Conservation (phyloP, 2,113 vertebrate genomes). For the Probosciger aterrimus region DNA sequence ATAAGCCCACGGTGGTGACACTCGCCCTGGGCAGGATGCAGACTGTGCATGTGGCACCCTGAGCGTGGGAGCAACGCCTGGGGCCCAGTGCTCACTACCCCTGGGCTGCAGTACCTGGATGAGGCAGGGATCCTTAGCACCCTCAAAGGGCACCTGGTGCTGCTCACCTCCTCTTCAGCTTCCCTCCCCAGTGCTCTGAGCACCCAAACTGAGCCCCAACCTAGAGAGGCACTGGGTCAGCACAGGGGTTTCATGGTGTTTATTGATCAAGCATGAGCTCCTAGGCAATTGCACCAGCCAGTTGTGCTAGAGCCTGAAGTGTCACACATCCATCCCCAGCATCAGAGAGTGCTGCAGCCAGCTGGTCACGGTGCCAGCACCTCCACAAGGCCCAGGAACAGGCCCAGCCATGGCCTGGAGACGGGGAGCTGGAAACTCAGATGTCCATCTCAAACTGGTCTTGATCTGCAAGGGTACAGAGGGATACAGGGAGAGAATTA, state of each 20-base stretch:
- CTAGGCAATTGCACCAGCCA: constrained; percentile 58
- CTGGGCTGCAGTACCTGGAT: background rate
- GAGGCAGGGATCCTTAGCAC: background rate
- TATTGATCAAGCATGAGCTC: constrained; percentile 67
- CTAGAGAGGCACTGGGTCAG: background rate
- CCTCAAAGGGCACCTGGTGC: background rate
- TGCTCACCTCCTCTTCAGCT: background rate
- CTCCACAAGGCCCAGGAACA: constrained; percentile 58
- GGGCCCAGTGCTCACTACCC: background rate
- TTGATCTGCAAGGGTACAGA: constrained; percentile 64
- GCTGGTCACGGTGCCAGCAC: constrained; percentile 50
- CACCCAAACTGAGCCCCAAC: background rate
- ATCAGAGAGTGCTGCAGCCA: constrained; percentile 55
- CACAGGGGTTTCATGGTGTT: constrained; percentile 58
- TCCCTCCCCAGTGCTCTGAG: rapidly evolving
- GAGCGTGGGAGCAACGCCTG: background rate
- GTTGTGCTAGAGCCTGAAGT: constrained; percentile 62
- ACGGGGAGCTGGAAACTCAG: constrained; percentile 53
- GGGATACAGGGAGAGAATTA: constrained; percentile 6
- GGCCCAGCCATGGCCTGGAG: constrained; percentile 47
- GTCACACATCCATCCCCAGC: constrained; percentile 64
- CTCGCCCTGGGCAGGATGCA: background rate
- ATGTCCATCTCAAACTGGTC: constrained; percentile 78
- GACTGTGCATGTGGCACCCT: background rate
- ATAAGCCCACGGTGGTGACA: rapidly evolving